These are phyloP conservation scores for Lanistes nyassanus DNA, from an alignment of 1,140 invertebrate species.

Conservation along the genomic window DNA sequence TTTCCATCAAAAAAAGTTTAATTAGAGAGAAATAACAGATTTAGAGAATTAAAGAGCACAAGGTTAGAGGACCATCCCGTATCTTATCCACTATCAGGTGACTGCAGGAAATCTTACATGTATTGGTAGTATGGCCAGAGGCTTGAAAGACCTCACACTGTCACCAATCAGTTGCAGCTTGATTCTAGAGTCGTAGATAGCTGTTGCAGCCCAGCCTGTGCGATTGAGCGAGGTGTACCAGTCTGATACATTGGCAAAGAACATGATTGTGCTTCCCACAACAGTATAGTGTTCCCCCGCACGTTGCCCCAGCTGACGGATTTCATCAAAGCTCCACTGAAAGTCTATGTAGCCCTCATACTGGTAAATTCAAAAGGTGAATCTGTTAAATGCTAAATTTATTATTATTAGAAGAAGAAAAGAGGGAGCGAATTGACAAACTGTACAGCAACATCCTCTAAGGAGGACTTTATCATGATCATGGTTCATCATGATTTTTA, in stretches of 20 bases:
- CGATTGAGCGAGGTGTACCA: constrained; percentile 87
- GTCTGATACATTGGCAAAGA: constrained; percentile 83
- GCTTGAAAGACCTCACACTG: constrained; percentile 92
- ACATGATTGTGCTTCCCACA: constrained; percentile 84
- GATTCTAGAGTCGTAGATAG: constrained; percentile 87
- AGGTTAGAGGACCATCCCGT: too few species aligned
- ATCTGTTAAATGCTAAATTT: too few species aligned
- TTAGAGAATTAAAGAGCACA: too few species aligned
- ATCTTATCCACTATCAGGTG: too few species aligned
- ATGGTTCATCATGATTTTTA: background rate
- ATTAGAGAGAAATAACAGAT: too few species aligned
- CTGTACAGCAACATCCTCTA: too few species aligned
- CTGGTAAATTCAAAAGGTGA: constrained; percentile 66
- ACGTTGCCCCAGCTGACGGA: constrained; percentile 72
- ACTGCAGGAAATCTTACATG: constrained; percentile 64
- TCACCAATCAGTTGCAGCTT: constrained; percentile 87
- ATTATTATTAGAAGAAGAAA: background rate
- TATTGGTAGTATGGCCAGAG: constrained; percentile 87
- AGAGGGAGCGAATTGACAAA: too few species aligned
- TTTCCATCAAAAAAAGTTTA: too few species aligned
- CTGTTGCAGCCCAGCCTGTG: constrained; percentile 83
- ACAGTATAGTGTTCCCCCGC: constrained; percentile 52
- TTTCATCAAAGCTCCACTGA: constrained; percentile 83
- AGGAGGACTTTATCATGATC: background rate
- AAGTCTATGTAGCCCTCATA: constrained; percentile 90